Evolutionary conservation across 1,140 invertebrate species (phyloP).

Genomic region (Drosophila setifemur): DNA sequence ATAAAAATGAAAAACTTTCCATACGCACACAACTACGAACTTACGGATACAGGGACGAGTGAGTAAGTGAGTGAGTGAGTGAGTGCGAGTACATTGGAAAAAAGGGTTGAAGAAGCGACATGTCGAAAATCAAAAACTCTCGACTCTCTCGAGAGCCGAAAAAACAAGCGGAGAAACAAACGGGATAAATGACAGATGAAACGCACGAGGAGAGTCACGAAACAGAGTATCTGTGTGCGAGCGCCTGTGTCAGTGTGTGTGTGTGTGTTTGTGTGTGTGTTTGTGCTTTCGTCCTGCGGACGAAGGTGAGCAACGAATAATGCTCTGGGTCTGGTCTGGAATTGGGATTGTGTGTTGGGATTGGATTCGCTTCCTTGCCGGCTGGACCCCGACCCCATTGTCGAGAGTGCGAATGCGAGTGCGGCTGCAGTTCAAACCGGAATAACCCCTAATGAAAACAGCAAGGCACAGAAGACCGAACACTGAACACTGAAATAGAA

Average conservation of each 20-base stretch:
- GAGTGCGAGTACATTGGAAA: constrained; percentile 35
- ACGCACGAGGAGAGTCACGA: constrained; percentile 48
- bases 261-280: constrained; percentile 5
- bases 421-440: constrained; percentile 63
- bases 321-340: constrained; percentile 24
- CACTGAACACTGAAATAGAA: constrained; percentile 23
- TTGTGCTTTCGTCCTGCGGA: constrained; percentile 17
- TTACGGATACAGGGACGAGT: background rate
- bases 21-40: constrained; percentile 7
- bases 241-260: too few relatives aligned
- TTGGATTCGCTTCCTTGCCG: constrained; percentile 16
- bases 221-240: too few relatives aligned
- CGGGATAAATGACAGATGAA: constrained; percentile 64
- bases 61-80: too few relatives aligned
- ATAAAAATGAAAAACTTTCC: constrained; percentile 78
- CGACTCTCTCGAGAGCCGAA: constrained; percentile 70
- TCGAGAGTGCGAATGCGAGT: background rate
- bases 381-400: constrained; percentile 35
- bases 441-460: constrained; percentile 79
- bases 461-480: too few relatives aligned
- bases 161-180: constrained; percentile 38
- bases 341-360: constrained; percentile 15
- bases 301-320: constrained; percentile 50
- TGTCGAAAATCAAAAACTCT: constrained; percentile 78
- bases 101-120: constrained; percentile 73